Conservation (phyloP, 2,888 invertebrate species). For the Euclidia mi region DNA sequence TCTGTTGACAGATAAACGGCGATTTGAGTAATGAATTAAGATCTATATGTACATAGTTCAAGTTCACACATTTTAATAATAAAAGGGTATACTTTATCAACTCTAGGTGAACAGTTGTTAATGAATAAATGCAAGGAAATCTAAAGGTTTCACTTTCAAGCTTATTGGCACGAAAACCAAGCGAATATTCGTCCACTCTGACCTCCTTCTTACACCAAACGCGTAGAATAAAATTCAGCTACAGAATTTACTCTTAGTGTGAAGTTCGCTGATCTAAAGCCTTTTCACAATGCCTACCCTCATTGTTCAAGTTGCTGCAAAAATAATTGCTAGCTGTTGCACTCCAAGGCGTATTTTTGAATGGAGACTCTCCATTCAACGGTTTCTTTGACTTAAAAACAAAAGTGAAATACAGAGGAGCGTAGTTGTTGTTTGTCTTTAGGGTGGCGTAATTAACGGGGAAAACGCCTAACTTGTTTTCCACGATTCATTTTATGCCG, state of each 20-base stretch:
- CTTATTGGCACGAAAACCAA: too few species aligned
- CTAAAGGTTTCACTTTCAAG: too few species aligned
- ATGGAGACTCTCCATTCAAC: constrained; percentile 51
- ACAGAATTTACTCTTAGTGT: constrained; percentile 51
- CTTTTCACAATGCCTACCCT: constrained; percentile 56
- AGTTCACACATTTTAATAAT: too few species aligned
- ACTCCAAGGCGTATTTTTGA: constrained; percentile 64
- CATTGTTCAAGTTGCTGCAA: constrained; percentile 66
- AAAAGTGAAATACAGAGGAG: constrained; percentile 59
- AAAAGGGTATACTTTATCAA: too few species aligned
- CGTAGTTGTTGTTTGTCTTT: constrained; percentile 63
- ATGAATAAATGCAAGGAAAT: too few species aligned
- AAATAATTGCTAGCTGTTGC: constrained; percentile 64
- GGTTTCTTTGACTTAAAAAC: constrained; percentile 60
- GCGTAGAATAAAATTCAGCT: constrained; percentile 41
- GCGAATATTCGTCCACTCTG: too few species aligned
- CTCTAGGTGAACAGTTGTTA: too few species aligned
- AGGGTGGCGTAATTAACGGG: not conserved
- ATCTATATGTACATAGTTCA: too few species aligned
- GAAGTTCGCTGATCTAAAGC: constrained; percentile 48
- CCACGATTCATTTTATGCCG: too few species aligned
- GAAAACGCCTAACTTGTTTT: too few species aligned
- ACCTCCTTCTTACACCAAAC: constrained; percentile 25
- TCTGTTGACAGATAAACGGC: too few species aligned
- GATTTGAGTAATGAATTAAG: too few species aligned